Evolutionary conservation across 2,113 vertebrate species (phyloP), one percentile per base, ranked within the genome.

Genomic region (Indicator maculatus): DNA sequence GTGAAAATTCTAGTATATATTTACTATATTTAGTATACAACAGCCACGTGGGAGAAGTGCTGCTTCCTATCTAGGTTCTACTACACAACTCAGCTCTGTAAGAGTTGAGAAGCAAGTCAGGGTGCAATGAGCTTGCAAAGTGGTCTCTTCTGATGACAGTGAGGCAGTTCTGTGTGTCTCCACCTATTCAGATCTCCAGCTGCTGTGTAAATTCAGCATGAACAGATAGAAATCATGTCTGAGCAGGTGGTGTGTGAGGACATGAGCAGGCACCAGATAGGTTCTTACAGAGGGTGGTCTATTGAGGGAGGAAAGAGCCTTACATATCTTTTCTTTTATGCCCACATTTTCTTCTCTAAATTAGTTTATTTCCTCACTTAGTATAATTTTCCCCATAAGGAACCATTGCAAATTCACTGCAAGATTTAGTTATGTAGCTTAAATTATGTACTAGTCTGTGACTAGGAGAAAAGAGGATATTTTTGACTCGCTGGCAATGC

Each of bases 111-210:
- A 45, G n/a, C 12, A 23, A 36, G 31, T 41, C 12, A 24, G 41
- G 28, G 16, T 60, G 47, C 23, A 66, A 47, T 0, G 1, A 81
- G 33, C 4, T 39, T 19, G 28, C 31, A 52, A 13, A 26, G 52
- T 3, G 12, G 24, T 53, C 14, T 16, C 69, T 80, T 64, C 26
- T 74, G 61, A 39, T 60, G 38, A 11, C 55, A 67, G 41, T 47
- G 58, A 80, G 21, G 66, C 13, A 72, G 6, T 5, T 78, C 55
- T 39, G 33, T 16, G 26, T 24, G 24, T 17, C 31, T 83, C 50
- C 44, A 56, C 10, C 55, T 74, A 0, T 28, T n/a, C 0, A 1
- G 47, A 8, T 6, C 70, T 75, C 58, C 59, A 39, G 0, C 9
- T 9, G 27, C 6, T 20, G 12, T 1, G n/a, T 39, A 64, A 76